Conservation (phyloP, 2,113 vertebrate genomes). For the Platichthys stellatus region DNA sequence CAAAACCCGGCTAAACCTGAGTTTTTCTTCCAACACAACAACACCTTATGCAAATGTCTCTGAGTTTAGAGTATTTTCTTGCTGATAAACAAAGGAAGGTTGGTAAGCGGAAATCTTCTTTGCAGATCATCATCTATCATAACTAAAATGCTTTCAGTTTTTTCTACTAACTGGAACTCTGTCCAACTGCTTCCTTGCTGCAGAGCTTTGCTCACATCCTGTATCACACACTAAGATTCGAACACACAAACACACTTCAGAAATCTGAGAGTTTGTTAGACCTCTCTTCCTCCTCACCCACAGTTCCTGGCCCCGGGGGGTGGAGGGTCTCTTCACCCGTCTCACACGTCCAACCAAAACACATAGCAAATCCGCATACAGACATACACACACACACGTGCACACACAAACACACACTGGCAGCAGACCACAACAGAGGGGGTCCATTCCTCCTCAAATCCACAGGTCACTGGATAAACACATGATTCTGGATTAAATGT, state of each 20-base stretch:
- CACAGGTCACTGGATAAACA: slow-evolving; percentile 80
- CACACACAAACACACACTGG: slow-evolving; percentile 65
- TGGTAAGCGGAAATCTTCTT: slow-evolving; percentile 37
- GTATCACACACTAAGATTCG: slow-evolving; percentile 31
- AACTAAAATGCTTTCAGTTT: slow-evolving; percentile 24
- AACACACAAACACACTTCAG: slow-evolving; percentile 55
- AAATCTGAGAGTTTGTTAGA: slow-evolving; percentile 75
- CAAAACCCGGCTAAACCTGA: not conserved
- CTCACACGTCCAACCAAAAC: slow-evolving; percentile 81
- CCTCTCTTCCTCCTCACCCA: slow-evolving; percentile 71
- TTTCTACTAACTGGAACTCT: slow-evolving; percentile 1
- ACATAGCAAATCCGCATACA: slow-evolving; percentile 48
- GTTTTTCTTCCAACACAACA: not conserved
- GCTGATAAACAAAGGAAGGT: not conserved
- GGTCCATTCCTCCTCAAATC: slow-evolving; percentile 74
- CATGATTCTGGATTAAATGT: slow-evolving; percentile 85
- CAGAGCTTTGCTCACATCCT: slow-evolving; percentile 58
- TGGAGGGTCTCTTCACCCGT: slow-evolving; percentile 67
- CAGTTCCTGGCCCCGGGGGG: slow-evolving; percentile 77
- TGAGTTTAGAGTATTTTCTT: too few relatives aligned
- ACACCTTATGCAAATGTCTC: not conserved
- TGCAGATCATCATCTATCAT: slow-evolving; percentile 17
- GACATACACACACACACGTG: slow-evolving; percentile 60
- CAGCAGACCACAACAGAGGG: slow-evolving; percentile 80
- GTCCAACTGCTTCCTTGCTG: slow-evolving; percentile 28